Evolutionary conservation across 2,113 vertebrate species (phyloP).

Genomic region (Engraulis encrasicolus): DNA sequence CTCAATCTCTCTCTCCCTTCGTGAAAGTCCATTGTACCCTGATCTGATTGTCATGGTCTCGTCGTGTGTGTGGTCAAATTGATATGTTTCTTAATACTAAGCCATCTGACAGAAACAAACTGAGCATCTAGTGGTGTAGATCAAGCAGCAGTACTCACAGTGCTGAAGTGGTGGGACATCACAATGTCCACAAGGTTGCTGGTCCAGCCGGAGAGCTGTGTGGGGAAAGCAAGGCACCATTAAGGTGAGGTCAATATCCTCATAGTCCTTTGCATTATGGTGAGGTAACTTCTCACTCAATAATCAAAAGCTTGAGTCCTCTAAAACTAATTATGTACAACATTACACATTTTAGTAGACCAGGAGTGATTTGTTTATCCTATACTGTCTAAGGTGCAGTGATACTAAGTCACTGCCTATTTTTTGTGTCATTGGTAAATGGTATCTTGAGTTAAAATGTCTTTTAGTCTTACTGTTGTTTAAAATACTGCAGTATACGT

Average conservation of each 20-base stretch:
- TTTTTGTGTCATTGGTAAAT: not conserved
- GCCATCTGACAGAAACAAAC: not conserved
- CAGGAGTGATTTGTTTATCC: not conserved
- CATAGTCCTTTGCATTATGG: too few relatives aligned
- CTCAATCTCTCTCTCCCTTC: too few relatives aligned
- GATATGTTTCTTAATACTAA: too few relatives aligned
- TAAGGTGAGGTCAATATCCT: too few relatives aligned
- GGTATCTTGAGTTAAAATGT: not conserved
- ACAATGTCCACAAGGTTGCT: constrained; percentile 92
- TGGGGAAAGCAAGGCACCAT: constrained; percentile 43
- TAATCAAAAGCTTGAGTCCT: not conserved
- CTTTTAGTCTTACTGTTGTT: not conserved
- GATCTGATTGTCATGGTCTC: too few relatives aligned
- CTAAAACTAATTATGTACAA: not conserved
- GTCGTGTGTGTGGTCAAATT: too few relatives aligned
- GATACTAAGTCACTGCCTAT: not conserved
- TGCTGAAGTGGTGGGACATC: constrained; percentile 94
- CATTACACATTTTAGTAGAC: too few relatives aligned
- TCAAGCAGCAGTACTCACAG: constrained; percentile 79
- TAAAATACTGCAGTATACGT: too few relatives aligned
- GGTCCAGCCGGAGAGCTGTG: constrained; percentile 96
- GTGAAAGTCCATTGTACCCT: too few relatives aligned
- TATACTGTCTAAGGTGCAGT: not conserved
- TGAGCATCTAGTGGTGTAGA: not conserved
- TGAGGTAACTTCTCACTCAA: not conserved